phyloP scores from a whole-genome alignment of 2,797 vertebrate species.

The Onychomys arenicola region DNA sequence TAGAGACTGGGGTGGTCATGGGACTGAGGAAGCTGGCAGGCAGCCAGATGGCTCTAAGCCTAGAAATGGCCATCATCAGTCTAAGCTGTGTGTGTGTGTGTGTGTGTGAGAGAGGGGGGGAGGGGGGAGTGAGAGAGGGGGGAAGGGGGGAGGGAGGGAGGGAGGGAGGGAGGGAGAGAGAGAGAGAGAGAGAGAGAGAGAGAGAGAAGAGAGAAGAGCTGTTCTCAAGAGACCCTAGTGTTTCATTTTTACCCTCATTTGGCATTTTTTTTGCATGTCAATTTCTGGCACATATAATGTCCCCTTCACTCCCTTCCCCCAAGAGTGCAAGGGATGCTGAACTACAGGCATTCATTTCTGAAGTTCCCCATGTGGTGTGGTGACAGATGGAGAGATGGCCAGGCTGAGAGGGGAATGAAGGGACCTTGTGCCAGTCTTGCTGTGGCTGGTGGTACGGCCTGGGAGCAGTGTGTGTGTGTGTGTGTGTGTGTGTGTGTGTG shows the following conservation, averaged over 20 bases:
- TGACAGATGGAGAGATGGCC: not conserved
- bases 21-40: not conserved
- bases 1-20: not conserved
- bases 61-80: not conserved
- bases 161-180: too few relatives aligned
- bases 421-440: not conserved
- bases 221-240: not conserved
- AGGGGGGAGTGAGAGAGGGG: not conserved
- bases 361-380: not conserved
- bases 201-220: not conserved
- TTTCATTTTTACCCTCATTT: constrained; percentile 5
- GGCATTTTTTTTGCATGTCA: not conserved
- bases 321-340: not conserved
- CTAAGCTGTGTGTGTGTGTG: not conserved
- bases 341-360: not conserved
- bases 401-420: not conserved
- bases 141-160: too few relatives aligned
- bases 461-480: not conserved
- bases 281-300: not conserved
- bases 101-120: not conserved
- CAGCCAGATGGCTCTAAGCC: not conserved
- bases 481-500: not conserved
- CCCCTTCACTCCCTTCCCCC: not conserved
- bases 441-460: not conserved
- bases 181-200: too few relatives aligned